Conservation (phyloP, 1,140 invertebrate genomes). For the Solen grandis region DNA sequence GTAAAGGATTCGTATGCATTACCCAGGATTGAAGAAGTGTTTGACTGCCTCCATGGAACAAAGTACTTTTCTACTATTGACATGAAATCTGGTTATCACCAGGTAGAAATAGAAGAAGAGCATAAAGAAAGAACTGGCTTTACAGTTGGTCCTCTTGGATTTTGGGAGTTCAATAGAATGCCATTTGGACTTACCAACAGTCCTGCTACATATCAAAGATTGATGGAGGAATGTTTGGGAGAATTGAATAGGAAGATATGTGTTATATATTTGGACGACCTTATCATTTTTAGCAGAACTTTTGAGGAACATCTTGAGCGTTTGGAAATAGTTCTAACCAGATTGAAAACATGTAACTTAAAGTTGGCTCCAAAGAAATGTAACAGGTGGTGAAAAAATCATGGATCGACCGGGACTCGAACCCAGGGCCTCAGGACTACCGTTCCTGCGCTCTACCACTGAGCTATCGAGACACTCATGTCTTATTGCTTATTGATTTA, state of each 20-base stretch:
- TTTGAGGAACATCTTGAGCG: constrained; percentile 24
- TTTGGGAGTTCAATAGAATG: constrained; percentile 47
- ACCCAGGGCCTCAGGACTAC: too few species aligned
- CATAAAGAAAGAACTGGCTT: constrained; percentile 74
- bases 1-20: constrained; percentile 82
- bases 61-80: constrained; percentile 81
- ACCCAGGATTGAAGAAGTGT: constrained; percentile 80
- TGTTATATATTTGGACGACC: constrained; percentile 53
- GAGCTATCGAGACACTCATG: too few species aligned
- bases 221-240: constrained; percentile 55
- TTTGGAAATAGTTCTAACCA: constrained; percentile 18
- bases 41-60: constrained; percentile 76
- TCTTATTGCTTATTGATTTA: too few species aligned
- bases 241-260: constrained; percentile 51
- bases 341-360: constrained; percentile 26
- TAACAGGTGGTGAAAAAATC: too few species aligned
- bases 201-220: constrained; percentile 8
- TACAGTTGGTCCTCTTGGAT: constrained; percentile 21
- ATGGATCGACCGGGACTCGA: too few species aligned
- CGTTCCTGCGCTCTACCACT: too few species aligned
- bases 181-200: constrained; percentile 53
- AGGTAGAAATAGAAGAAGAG: constrained; percentile 60
- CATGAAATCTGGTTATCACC: constrained; percentile 72
- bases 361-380: too few species aligned
- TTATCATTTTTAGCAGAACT: constrained; percentile 49